Base-by-base conservation (phyloP, 2,888 invertebrate species). In the Aspidapion aeneum region DNA sequence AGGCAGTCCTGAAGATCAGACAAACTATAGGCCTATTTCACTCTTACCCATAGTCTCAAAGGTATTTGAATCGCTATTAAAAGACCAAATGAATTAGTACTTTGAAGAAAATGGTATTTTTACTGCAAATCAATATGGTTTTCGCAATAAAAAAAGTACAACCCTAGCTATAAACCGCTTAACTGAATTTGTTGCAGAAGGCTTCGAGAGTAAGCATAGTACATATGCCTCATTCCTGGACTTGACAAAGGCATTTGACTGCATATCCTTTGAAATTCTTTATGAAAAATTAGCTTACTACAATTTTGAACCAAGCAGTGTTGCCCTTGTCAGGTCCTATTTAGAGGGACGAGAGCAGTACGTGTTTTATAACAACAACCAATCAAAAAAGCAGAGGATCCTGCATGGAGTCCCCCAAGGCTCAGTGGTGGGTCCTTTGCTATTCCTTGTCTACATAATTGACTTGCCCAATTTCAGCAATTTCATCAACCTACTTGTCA, bases 41-140 rank as follows among this genome's bases (percentile, higher is more conserved):
- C 55, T 63, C 18, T 62, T 65, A 3, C 60, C 62, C 18, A 48
- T 55, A 2, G 48, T 62, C 9, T 60, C 63, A 19, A 63, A 65
- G 49, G 9, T 65, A n/a, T 65, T 57, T 54, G 65, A 65, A 21
- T 62, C 52, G 51, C 18, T 62, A 18, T 35, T 54, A 3, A 18
- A 58, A 48, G 22, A 62, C n/a, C 17, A 22, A 1, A 18, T 62
- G 9, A 62, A 60, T 52, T 7, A n/a, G 1, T 21, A 21, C 9
- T 19, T 54, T 51, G 22, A 60, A 1, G 16, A 51, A 2, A 60
- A 1, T 19, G 1, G 9, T 21, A 18, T 60, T 18, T 2, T 62
- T 54, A 50, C 55, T 9, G 7, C 17, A 16, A 21, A 62, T 49
- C 58, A 62, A 18, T 62, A 58, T 21, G 62, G 62, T 18, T 62